These are phyloP conservation scores for Amphiprion clarkii DNA, from an alignment of 2,797 vertebrate species.

Conservation along the genomic window DNA sequence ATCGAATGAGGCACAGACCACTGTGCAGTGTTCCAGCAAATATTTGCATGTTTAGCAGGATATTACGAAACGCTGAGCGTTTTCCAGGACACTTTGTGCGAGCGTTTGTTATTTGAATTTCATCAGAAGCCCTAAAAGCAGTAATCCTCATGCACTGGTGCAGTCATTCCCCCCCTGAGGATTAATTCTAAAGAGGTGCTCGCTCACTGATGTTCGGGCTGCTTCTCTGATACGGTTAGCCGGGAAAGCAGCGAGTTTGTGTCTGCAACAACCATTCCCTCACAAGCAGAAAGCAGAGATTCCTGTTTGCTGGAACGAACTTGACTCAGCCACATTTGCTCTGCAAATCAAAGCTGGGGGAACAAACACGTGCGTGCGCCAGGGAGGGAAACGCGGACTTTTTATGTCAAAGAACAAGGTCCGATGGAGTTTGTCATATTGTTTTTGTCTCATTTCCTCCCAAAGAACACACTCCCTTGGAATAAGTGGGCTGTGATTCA, in stretches of 20 bases:
- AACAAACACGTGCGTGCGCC: constrained; percentile 23
- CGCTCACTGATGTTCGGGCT: constrained; percentile 73
- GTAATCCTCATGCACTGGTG: constrained; percentile 76
- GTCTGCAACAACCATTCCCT: constrained; percentile 61
- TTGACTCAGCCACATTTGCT: constrained; percentile 65
- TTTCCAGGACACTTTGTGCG: constrained; percentile 72
- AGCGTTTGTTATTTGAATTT: constrained; percentile 76
- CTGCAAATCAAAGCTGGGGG: constrained; percentile 65
- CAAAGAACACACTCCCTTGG: constrained; percentile 71
- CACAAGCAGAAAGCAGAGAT: constrained; percentile 66
- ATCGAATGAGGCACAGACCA: constrained; percentile 47
- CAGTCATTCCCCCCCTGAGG: constrained; percentile 47
- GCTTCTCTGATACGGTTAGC: constrained; percentile 75
- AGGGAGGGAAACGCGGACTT: constrained; percentile 36
- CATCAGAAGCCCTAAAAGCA: constrained; percentile 79
- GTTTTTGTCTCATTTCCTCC: constrained; percentile 78
- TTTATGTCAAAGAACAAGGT: constrained; percentile 60
- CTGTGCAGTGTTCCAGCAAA: constrained; percentile 43
- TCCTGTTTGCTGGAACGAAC: constrained; percentile 70
- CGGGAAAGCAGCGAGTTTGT: constrained; percentile 55
- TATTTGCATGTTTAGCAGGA: constrained; percentile 59
- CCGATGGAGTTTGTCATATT: constrained; percentile 74
- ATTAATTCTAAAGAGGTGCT: constrained; percentile 82
- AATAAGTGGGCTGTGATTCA: constrained; percentile 71
- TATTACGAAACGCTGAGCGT: constrained; percentile 55